These are phyloP conservation scores for Mirza zaza DNA, from an alignment of 2,113 vertebrate species.

Conservation along the genomic window DNA sequence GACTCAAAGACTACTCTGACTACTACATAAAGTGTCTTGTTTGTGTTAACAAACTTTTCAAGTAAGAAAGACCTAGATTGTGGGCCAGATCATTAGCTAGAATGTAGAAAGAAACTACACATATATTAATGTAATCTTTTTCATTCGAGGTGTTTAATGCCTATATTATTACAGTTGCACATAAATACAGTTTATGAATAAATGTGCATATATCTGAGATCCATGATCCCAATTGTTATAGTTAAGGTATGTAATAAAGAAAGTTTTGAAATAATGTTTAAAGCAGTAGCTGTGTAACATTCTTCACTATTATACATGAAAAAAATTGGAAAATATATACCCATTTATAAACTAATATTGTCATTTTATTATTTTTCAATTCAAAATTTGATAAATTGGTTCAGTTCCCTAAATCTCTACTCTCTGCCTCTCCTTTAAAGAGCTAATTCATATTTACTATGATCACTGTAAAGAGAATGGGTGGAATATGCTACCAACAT, in stretches of 20 bases:
- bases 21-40: not conserved
- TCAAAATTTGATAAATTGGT: not conserved
- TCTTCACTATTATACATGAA: not conserved
- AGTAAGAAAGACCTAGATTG: not conserved
- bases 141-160: not conserved
- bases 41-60: not conserved
- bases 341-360: slow-evolving; percentile 24
- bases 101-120: not conserved
- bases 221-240: slow-evolving; percentile 29
- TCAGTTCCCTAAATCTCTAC: not conserved
- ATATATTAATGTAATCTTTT: slow-evolving; percentile 14
- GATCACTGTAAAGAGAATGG: not conserved
- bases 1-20: not conserved
- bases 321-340: not conserved
- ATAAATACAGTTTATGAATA: slow-evolving; percentile 10
- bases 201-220: not conserved
- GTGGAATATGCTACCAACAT: not conserved
- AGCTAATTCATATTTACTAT: not conserved
- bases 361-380: slow-evolving; percentile 29
- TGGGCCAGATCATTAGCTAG: not conserved
- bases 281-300: not conserved
- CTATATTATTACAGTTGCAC: not conserved
- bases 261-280: not conserved
- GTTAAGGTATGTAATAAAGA: not conserved
- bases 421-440: not conserved